Evolutionary conservation across 2,888 invertebrate genomes (phyloP).

Genomic region (Agrotis segetum): DNA sequence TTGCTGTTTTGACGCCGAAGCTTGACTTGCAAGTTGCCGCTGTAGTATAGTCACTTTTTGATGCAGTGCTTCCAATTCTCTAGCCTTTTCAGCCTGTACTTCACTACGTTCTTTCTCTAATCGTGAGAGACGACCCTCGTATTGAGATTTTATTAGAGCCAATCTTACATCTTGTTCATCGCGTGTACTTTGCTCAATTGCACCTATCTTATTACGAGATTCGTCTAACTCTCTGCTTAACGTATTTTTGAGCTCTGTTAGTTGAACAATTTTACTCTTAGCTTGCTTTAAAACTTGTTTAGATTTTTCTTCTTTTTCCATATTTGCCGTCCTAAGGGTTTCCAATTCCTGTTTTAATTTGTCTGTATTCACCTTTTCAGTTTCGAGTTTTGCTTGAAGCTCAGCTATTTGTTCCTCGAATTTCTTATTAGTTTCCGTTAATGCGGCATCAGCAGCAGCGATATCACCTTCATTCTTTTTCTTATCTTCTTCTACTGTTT

Average conservation of each 20-base stretch:
- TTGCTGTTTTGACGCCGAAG: constrained; percentile 93
- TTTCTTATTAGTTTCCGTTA: constrained; percentile 88
- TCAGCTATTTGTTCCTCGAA: constrained; percentile 88
- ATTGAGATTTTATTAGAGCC: constrained; percentile 92
- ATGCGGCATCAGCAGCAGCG: constrained; percentile 85
- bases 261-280: constrained; percentile 93
- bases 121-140: constrained; percentile 93
- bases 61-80: constrained; percentile 93
- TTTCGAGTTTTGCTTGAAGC: constrained; percentile 83
- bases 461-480: constrained; percentile 90
- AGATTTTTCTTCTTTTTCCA: constrained; percentile 92
- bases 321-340: constrained; percentile 88
- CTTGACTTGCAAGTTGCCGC: constrained; percentile 93
- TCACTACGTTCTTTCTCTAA: constrained; percentile 94
- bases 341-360: constrained; percentile 93
- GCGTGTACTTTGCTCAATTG: constrained; percentile 88
- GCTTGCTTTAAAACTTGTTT: constrained; percentile 94
- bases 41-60: constrained; percentile 93
- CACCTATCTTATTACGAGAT: constrained; percentile 87
- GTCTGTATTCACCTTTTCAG: constrained; percentile 91
- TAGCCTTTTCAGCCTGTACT: constrained; percentile 90
- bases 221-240: constrained; percentile 91
- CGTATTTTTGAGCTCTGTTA: constrained; percentile 93
- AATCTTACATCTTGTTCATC: constrained; percentile 91
- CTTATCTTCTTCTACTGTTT: constrained; percentile 92